Evolutionary conservation across 2,797 vertebrate species (phyloP).

Genomic region (Scolopax bukidnonensis): DNA sequence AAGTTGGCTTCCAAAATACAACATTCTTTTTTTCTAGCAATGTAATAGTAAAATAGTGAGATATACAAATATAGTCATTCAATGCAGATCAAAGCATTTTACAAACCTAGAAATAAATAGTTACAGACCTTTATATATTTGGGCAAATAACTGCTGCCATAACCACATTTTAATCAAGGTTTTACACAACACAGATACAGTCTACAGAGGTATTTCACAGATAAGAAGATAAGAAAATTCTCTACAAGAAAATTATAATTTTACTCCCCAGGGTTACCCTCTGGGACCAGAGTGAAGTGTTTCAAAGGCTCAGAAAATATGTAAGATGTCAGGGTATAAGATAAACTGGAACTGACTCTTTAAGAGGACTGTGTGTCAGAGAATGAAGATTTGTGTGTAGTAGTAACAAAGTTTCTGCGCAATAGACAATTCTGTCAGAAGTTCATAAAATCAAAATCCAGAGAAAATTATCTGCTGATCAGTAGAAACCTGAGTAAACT

Average conservation of each 20-base stretch:
- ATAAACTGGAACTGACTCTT: neutral
- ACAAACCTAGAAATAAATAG: neutral
- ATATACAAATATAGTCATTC: neutral
- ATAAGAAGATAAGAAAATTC: neutral
- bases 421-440: neutral
- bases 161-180: neutral
- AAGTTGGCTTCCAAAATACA: neutral
- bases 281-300: neutral
- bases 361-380: neutral
- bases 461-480: neutral
- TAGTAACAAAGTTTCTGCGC: neutral
- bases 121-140: neutral
- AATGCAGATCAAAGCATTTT: neutral
- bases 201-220: neutral
- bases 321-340: neutral
- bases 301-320: neutral
- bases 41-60: neutral
- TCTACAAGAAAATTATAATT: neutral
- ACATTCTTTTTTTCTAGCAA: neutral
- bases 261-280: neutral
- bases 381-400: neutral
- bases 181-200: neutral
- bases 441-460: neutral
- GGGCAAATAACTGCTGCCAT: neutral
- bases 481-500: neutral